phyloP scores from a whole-genome alignment of 1,140 invertebrate genomes.

The Chironomus striatipennis region DNA sequence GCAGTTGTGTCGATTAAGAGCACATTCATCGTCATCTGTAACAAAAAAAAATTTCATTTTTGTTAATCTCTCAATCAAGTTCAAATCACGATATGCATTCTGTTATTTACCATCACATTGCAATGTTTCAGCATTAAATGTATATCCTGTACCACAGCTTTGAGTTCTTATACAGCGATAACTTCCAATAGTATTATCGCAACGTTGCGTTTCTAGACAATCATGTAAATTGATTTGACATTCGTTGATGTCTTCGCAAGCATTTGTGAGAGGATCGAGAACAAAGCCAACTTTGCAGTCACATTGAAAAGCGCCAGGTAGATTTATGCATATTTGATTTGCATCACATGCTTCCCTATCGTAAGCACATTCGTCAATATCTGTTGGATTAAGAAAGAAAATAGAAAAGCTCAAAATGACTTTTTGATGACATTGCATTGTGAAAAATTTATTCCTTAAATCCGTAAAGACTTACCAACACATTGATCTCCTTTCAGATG shows the following conservation, averaged over 20 bases:
- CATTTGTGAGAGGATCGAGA: conserved; percentile 54
- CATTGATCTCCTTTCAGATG: conserved; percentile 33
- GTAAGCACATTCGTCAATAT: conserved; percentile 67
- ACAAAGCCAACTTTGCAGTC: conserved; percentile 64
- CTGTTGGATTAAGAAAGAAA: conserved; percentile 36
- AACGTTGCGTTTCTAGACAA: conserved; percentile 61
- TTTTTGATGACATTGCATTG: conserved; percentile 40
- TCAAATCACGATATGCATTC: background rate
- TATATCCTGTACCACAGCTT: conserved; percentile 94
- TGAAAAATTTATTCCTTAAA: conserved; percentile 39
- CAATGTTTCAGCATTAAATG: conserved; percentile 76
- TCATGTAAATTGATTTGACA: conserved; percentile 48
- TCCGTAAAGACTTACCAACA: conserved; percentile 35
- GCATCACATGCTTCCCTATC: conserved; percentile 54
- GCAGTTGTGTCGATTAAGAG: conserved; percentile 73
- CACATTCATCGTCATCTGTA: conserved; percentile 88
- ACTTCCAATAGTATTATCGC: conserved; percentile 84
- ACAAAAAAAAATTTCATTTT: conserved; percentile 24
- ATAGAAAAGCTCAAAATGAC: conserved; percentile 39
- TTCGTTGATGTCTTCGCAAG: conserved; percentile 62
- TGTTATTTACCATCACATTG: conserved; percentile 67
- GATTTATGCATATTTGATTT: conserved; percentile 66
- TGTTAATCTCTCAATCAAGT: conserved; percentile 2
- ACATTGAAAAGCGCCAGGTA: conserved; percentile 67
- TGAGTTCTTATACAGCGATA: conserved; percentile 70